Conservation (phyloP, 1,140 invertebrate genomes). For the Papilio xuthus region DNA sequence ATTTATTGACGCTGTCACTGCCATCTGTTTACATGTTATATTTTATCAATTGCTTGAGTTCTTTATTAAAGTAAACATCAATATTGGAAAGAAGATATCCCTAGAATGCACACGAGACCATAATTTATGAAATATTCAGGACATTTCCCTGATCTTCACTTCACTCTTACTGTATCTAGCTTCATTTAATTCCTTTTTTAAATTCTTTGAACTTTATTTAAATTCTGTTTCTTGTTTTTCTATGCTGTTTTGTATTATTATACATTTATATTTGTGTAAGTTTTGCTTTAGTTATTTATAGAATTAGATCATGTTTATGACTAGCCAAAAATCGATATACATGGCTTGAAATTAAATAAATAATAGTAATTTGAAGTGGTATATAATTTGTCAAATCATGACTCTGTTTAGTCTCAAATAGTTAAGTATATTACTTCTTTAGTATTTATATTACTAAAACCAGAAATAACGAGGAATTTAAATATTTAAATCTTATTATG, state of each 20-base stretch:
- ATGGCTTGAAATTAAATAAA: too few species aligned
- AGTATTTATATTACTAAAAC: neutral
- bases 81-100: neutral
- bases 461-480: neutral
- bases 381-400: neutral
- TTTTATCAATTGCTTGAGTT: slow-evolving; percentile 22
- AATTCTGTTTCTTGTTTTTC: too few species aligned
- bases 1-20: slow-evolving; percentile 36
- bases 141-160: neutral
- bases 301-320: neutral
- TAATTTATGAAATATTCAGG: neutral
- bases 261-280: neutral
- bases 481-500: slow-evolving; percentile 23
- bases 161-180: neutral
- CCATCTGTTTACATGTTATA: slow-evolving; percentile 37
- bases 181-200: neutral
- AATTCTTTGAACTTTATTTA: neutral
- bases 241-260: too few species aligned
- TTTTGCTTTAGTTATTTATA: neutral
- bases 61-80: slow-evolving; percentile 11
- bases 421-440: neutral
- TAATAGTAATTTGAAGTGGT: too few species aligned
- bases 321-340: too few species aligned
- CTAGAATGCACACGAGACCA: neutral
- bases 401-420: neutral